These are phyloP conservation scores for Pituophis catenifer DNA, from an alignment of 2,113 vertebrate species.

Conservation along the genomic window DNA sequence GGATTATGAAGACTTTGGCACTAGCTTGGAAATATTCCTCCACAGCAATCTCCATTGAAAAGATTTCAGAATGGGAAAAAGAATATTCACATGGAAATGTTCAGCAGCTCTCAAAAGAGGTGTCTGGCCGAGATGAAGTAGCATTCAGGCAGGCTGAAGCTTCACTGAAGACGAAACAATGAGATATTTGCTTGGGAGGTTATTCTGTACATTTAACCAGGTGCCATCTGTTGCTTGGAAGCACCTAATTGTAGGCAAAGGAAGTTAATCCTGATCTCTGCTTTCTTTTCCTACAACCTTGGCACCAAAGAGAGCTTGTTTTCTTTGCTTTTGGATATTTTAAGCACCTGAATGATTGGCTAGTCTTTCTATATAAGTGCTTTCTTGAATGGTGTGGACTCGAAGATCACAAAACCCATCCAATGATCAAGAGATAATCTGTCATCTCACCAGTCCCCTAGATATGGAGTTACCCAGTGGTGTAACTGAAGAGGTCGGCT, in stretches of 20 bases:
- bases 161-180: background rate
- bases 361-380: background rate
- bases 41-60: conserved; percentile 46
- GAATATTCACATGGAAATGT: conserved; percentile 45
- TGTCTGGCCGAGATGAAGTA: conserved; percentile 22
- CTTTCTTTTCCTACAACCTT: background rate
- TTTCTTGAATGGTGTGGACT: background rate
- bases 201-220: conserved; percentile 6
- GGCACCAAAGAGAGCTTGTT: background rate
- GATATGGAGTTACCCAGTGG: background rate
- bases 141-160: background rate
- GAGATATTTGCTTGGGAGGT: background rate
- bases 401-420: background rate
- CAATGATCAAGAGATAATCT: too few species aligned
- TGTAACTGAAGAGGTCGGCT: too few species aligned
- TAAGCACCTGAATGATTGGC: background rate
- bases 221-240: background rate
- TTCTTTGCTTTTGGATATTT: background rate
- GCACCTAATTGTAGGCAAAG: background rate
- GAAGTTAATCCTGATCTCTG: conserved; percentile 10
- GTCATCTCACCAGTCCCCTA: background rate
- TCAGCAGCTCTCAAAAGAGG: conserved; percentile 3
- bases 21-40: conserved; percentile 42
- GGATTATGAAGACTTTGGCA: conserved; percentile 34
- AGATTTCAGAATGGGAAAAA: conserved; percentile 35